phyloP scores from a whole-genome alignment of 2,113 vertebrate genomes.

The Notarius quadriscutis region DNA sequence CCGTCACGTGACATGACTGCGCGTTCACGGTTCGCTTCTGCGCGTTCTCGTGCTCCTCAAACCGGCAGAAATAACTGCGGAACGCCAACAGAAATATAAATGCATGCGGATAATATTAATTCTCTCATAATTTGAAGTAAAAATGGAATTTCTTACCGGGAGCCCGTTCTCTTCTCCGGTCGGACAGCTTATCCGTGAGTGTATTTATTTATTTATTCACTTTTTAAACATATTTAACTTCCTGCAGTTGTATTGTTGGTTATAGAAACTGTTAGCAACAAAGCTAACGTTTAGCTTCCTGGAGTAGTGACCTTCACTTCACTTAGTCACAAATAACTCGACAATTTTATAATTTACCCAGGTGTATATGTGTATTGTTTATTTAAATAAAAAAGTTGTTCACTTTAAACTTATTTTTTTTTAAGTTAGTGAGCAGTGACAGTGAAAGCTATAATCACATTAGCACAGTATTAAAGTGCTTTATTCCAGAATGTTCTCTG shows the following conservation, averaged over 20 bases:
- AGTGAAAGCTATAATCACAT: too few relatives aligned
- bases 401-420: background rate
- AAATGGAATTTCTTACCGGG: constrained; percentile 88
- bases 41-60: background rate
- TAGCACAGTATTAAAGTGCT: background rate
- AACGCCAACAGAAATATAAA: background rate
- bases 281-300: background rate
- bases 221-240: background rate
- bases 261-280: background rate
- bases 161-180: constrained; percentile 87
- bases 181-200: constrained; percentile 90
- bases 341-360: background rate
- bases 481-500: background rate
- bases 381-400: too few relatives aligned
- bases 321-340: background rate
- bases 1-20: constrained; percentile 26
- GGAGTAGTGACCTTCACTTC: background rate
- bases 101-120: background rate
- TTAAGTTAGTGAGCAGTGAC: background rate
- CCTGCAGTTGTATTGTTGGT: background rate
- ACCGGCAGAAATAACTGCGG: background rate
- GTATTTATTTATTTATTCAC: background rate
- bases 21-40: constrained; percentile 31
- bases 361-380: background rate
- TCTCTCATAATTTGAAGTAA: constrained; percentile 53